Evolutionary conservation across 2,888 invertebrate species (phyloP), one percentile per base, ranked within the genome.

Genomic region (Lithophane ornitopus): DNA sequence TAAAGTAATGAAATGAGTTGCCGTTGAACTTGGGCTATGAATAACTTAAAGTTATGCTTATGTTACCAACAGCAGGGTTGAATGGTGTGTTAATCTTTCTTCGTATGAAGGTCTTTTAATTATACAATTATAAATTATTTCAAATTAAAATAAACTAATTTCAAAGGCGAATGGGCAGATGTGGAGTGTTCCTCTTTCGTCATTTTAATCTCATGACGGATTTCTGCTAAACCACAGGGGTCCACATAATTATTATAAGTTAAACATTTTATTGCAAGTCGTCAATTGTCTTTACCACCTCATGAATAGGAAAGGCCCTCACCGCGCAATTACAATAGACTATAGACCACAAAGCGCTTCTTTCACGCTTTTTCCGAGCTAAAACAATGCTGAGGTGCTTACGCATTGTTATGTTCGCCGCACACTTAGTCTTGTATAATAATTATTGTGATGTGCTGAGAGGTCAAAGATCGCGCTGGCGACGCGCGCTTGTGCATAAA

Each of bases 401-500:
- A 41, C 52, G 59, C 34, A 65, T 80, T 79, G 56, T 70, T 76
- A 69, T 67, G 62, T 67, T 80, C 46, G 26, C 56, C 79, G 56
- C 59, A 85, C 34, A n/a, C n/a, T n/a, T n/a, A n/a, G n/a, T 65
- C 34, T 81, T 85, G 85, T 81, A 54, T 68, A 69, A 80, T 44
- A 39, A 80, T 78, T 44, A 46, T 59, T 44, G 61, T 54, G 26
- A n/a, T 52, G 52, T 54, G 54, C 28, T 7, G 41, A 49, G 79
- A 34, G 82, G 82, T 81, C 70, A 59, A 67, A 85, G 70, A 76
- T 70, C 85, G 58, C 52, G 9, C n/a, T n/a, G 26, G n/a, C 44
- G 54, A 65, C 34, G 54, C 61, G 28, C 8, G 61, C 34, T n/a
- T 26, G 46, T 44, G 44, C 80, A 70, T 79, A 14, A 49, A 54